Evolutionary conservation across 2,113 vertebrate species (phyloP).

Genomic region (Nesospiza acunhae): DNA sequence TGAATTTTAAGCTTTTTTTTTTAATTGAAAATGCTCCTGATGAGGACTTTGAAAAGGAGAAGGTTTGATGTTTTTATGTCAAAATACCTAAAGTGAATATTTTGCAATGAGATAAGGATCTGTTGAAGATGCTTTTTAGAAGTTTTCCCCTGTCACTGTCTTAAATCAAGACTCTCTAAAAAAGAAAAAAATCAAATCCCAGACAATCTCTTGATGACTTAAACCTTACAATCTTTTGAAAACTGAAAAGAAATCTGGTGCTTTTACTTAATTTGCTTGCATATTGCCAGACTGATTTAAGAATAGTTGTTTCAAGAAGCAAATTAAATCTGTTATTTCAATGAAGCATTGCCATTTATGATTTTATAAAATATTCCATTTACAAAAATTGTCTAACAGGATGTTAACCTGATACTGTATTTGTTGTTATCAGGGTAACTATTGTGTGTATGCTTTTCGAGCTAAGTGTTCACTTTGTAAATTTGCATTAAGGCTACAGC

Average conservation of each 20-base stretch:
- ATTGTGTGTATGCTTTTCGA: not conserved
- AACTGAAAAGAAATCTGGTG: not conserved
- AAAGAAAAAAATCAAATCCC: not conserved
- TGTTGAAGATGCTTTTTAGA: not conserved
- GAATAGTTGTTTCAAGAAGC: not conserved
- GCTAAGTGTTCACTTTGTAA: not conserved
- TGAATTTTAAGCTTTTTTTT: not conserved
- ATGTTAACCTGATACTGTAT: not conserved
- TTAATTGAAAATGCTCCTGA: not conserved
- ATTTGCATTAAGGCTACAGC: slow-evolving; percentile 8
- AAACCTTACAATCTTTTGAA: not conserved
- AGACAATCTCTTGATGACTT: not conserved
- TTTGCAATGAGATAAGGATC: not conserved
- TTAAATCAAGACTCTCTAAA: not conserved
- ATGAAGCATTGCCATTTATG: slow-evolving; percentile 31
- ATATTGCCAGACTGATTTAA: not conserved
- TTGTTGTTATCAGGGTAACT: not conserved
- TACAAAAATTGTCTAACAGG: not conserved
- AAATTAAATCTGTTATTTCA: slow-evolving; percentile 40
- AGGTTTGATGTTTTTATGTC: not conserved
- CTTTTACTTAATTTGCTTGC: not conserved
- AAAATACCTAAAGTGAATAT: not conserved
- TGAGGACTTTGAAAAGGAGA: not conserved
- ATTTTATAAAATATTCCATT: not conserved
- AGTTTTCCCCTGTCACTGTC: not conserved